phyloP scores from a whole-genome alignment of 2,888 invertebrate genomes.

The Trisateles emortualis region DNA sequence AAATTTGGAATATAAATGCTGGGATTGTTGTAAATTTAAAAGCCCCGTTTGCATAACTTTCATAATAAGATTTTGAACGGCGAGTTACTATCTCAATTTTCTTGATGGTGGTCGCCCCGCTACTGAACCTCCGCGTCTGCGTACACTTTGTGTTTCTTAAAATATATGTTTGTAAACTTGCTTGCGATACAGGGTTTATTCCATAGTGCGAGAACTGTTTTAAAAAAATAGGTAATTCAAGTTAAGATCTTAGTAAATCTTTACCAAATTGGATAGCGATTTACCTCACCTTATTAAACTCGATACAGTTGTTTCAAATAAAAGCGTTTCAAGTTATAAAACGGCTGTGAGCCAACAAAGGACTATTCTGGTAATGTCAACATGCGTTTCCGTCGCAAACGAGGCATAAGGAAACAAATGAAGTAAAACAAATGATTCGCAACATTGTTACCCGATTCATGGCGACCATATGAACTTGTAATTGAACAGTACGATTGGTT shows the following conservation, averaged over 20 bases:
- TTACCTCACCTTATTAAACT: conserved; percentile 33
- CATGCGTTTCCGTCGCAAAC: conserved; percentile 68
- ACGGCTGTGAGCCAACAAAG: conserved; percentile 69
- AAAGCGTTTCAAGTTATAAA: conserved; percentile 51
- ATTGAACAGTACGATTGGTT: conserved; percentile 10
- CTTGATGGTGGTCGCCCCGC: no score
- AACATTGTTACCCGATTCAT: conserved; percentile 56
- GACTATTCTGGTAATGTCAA: conserved; percentile 78
- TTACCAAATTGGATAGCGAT: conserved; percentile 35
- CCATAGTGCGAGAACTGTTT: no score
- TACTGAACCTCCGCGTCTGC: no score
- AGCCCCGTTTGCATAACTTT: no score
- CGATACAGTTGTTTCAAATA: conserved; percentile 48
- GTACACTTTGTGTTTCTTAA: no score
- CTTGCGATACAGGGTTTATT: no score
- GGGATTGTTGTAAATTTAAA: conserved; percentile 24
- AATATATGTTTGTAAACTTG: no score
- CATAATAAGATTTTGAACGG: no score
- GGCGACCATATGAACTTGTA: conserved; percentile 22
- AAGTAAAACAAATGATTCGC: conserved; percentile 70
- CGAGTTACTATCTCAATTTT: no score
- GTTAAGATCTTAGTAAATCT: neutral
- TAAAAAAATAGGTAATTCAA: no score
- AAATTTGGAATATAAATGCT: neutral
- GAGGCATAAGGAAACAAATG: conserved; percentile 71